These are phyloP conservation scores for Centroberyx gerrardi DNA, from an alignment of 2,797 vertebrate species.

Conservation along the genomic window DNA sequence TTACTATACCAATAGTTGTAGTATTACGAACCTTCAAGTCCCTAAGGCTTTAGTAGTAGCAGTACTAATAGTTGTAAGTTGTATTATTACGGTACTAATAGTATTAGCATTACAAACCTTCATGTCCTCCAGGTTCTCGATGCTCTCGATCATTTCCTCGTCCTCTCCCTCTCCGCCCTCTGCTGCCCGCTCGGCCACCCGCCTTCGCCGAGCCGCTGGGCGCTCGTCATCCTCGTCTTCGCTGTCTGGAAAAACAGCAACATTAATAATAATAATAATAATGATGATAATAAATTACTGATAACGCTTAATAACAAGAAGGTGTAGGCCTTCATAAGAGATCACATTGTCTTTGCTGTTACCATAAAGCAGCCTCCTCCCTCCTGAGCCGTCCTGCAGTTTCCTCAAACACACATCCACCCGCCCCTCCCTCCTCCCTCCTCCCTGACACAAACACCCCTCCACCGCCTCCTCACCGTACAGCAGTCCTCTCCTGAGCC, in stretches of 20 bases:
- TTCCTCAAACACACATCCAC: no score
- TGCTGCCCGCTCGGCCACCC: constrained; percentile 91
- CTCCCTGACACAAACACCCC: no score
- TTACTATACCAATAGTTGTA: no score
- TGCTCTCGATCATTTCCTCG: constrained; percentile 99
- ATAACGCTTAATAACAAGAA: no score
- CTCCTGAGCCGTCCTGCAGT: no score
- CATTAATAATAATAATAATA: background rate
- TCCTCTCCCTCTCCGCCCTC: constrained; percentile 89
- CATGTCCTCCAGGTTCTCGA: constrained; percentile 99
- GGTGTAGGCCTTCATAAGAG: no score
- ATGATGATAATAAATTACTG: background rate
- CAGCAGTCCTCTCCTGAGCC: constrained; percentile 91
- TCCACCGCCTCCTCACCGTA: constrained; percentile 80
- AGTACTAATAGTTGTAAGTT: no score
- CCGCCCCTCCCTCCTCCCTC: background rate
- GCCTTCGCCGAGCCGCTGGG: constrained; percentile 89
- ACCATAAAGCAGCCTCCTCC: no score
- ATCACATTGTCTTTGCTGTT: no score
- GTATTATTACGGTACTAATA: no score
- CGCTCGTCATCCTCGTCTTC: constrained; percentile 96
- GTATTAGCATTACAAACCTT: constrained; percentile 76
- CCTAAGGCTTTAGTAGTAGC: no score
- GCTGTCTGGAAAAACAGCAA: constrained; percentile 84
- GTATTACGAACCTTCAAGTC: no score